phyloP scores from a whole-genome alignment of 1,140 invertebrate genomes.

The Pachypsylla venusta region DNA sequence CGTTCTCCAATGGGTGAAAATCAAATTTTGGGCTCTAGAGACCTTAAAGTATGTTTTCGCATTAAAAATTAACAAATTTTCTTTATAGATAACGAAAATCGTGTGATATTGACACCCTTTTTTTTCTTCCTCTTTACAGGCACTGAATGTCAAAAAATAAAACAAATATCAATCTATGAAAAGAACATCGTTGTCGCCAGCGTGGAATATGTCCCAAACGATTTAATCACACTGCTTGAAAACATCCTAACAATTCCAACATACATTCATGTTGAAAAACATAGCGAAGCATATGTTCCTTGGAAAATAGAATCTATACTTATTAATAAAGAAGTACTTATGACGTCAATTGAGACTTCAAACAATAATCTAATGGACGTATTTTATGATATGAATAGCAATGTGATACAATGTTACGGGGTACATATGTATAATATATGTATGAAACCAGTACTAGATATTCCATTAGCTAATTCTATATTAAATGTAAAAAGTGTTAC shows the following conservation, averaged over 20 bases:
- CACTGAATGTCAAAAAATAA: background rate
- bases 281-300: background rate
- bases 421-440: background rate
- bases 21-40: no score
- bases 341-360: background rate
- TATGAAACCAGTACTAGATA: background rate
- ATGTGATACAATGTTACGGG: background rate
- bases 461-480: background rate
- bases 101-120: no score
- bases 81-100: no score
- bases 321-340: background rate
- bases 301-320: background rate
- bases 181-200: background rate
- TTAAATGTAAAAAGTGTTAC: background rate
- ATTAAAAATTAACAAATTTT: no score
- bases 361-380: background rate
- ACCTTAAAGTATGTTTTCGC: no score
- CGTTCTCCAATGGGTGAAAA: no score
- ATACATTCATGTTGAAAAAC: background rate
- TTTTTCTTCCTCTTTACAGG: background rate
- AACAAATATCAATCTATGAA: background rate
- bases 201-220: background rate
- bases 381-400: slow-evolving; percentile 1
- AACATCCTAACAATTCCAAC: background rate
- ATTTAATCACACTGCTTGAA: background rate